Evolutionary conservation across 2,113 vertebrate genomes (phyloP).

Genomic region (Pituophis catenifer): DNA sequence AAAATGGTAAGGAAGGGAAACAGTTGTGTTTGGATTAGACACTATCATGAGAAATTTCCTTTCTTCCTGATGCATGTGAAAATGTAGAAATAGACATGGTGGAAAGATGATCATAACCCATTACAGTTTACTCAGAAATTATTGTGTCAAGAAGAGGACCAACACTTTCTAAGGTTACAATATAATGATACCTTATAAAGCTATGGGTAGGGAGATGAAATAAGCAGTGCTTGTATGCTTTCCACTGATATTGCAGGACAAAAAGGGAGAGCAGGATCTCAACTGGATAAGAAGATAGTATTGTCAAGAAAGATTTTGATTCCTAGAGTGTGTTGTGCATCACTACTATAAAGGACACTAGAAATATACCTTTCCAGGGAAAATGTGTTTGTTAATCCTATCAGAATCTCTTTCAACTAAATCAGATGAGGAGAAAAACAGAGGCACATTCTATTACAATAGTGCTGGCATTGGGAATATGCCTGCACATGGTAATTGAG

Average conservation of each 20-base stretch:
- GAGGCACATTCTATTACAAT: not conserved
- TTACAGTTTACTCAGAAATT: not conserved
- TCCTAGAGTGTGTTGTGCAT: not conserved
- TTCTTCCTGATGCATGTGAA: not conserved
- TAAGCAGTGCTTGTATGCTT: not conserved
- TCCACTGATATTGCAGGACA: not conserved
- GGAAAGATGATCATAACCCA: not conserved
- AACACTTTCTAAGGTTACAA: not conserved
- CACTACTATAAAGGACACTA: not conserved
- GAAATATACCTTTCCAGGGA: not conserved
- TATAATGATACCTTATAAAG: not conserved
- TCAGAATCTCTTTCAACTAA: not conserved
- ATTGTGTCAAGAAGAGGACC: not conserved
- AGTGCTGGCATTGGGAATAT: not conserved
- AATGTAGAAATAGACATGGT: not conserved
- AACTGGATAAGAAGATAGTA: not conserved
- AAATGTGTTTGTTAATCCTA: not conserved
- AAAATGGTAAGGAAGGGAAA: not conserved
- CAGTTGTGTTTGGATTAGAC: not conserved
- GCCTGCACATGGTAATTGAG: not conserved
- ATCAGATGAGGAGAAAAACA: not conserved
- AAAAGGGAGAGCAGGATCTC: not conserved
- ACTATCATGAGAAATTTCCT: not conserved
- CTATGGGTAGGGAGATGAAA: not conserved
- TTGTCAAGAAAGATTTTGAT: not conserved